Conservation (phyloP, 2,888 invertebrate genomes). For the Eledona agricola region DNA sequence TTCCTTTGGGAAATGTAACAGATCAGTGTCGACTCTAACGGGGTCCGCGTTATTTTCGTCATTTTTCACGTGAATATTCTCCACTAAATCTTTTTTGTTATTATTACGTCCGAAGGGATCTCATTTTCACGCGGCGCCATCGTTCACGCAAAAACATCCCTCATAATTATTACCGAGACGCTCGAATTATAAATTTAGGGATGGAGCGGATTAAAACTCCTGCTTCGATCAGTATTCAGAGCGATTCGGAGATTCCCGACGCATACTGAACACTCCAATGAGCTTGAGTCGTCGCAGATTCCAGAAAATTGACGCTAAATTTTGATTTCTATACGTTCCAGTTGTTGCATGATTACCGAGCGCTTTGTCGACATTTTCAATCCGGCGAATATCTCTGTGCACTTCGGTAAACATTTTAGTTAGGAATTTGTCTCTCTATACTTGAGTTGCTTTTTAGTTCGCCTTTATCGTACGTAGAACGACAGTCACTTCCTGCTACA, state of each 20-base stretch:
- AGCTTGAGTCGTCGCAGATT: constrained; percentile 38
- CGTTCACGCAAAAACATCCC: constrained; percentile 9
- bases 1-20: constrained; percentile 57
- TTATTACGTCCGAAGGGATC: constrained; percentile 43
- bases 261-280: constrained; percentile 45
- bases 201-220: constrained; percentile 42
- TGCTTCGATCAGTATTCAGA: constrained; percentile 46
- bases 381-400: constrained; percentile 37
- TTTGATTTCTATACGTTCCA: constrained; percentile 41
- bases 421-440: constrained; percentile 17
- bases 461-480: too few relatives aligned
- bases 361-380: constrained; percentile 34
- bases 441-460: too few relatives aligned
- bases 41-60: constrained; percentile 48
- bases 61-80: constrained; percentile 47
- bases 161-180: constrained; percentile 15
- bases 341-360: constrained; percentile 39
- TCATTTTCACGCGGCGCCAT: constrained; percentile 3
- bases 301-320: constrained; percentile 42
- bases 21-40: constrained; percentile 57
- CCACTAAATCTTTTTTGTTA: constrained; percentile 46
- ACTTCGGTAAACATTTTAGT: constrained; percentile 34
- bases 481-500: too few relatives aligned
- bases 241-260: constrained; percentile 41
- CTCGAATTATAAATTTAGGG: constrained; percentile 40